Base-by-base conservation (phyloP, 2,113 vertebrate species). In the Nettapus auritus region DNA sequence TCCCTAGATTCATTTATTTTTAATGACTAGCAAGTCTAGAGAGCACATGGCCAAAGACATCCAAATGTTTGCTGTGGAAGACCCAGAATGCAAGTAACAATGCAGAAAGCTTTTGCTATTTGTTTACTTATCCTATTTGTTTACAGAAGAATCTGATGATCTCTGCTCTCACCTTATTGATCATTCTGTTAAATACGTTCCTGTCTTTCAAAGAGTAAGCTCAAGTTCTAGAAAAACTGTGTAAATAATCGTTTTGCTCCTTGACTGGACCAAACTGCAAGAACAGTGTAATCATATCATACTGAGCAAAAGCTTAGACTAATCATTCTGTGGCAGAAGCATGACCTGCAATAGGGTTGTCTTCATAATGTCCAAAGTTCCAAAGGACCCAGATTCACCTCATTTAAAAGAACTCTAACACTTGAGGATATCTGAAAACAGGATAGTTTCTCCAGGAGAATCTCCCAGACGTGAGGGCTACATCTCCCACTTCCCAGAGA, bases 1-100 rank as follows among this genome's bases (percentile, higher is more conserved):
- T 90, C 53, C 60, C 75, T 53, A 82, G 25, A 91, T 22, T 15
- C 44, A 74, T 76, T 62, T 91, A 89, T 73, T 16, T 55, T 70
- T 70, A n/a, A 52, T 22, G 82, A 48, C 55, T 79, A 36, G n/a
- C 75, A 88, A 84, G 46, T 15, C 64, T 46, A 89, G 82, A 33
- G 40, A 86, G 44, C 33, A 21, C 75, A 50, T 33, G 28, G 40
- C 46, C 78, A 89, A 79, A 88, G 59, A 85, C 18, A 77, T 59
- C 23, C 89, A 91, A 62, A 93, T 85, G 75, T 50, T 90, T 76
- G 33, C 53, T 44, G 62, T 3, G 3, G 69, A 79, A 83, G 63
- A 74, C 59, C 28, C 84, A 94, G 59, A 94, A 91, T 3, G 8
- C 21, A 21, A 79, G 38, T 13, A 79, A 55, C 34, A 81, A 67